These are phyloP conservation scores for Diaphora mendica DNA, from an alignment of 2,888 invertebrate species.

Conservation along the genomic window DNA sequence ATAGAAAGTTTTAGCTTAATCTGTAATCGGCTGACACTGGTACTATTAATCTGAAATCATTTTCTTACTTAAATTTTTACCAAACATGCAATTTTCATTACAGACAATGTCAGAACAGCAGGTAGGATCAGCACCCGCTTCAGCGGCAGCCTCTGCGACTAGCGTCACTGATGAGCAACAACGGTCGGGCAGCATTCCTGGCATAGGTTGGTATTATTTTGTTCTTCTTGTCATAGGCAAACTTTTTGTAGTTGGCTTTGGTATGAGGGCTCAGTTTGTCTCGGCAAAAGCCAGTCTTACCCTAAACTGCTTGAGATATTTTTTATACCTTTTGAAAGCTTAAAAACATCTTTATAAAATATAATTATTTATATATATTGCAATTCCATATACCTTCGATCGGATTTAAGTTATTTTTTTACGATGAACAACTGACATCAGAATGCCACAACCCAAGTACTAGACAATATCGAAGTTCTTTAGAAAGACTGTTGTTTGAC, in stretches of 20 bases:
- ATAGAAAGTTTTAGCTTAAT: not conserved
- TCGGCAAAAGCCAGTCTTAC: no score
- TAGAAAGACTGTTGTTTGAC: no score
- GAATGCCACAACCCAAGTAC: no score
- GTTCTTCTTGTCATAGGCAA: not conserved
- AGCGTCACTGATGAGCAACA: constrained; percentile 70
- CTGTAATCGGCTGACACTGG: not conserved
- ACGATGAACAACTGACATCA: no score
- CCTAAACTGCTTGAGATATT: no score
- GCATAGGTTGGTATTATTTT: constrained; percentile 2
- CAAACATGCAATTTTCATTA: constrained; percentile 8
- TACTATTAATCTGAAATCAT: not conserved
- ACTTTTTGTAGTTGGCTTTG: not conserved
- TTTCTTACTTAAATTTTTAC: not conserved
- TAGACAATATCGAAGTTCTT: no score
- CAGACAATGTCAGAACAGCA: constrained; percentile 69
- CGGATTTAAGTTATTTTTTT: no score
- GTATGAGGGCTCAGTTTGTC: no score
- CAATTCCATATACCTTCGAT: no score
- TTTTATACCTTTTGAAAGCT: no score
- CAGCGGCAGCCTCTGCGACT: constrained; percentile 63
- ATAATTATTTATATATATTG: no score
- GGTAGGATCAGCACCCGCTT: constrained; percentile 62
- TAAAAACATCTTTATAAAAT: no score
- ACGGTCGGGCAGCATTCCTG: constrained; percentile 57